Evolutionary conservation across 1,140 invertebrate species (phyloP), one percentile per base, ranked within the genome.

Genomic region (Lepidurus arcticus): DNA sequence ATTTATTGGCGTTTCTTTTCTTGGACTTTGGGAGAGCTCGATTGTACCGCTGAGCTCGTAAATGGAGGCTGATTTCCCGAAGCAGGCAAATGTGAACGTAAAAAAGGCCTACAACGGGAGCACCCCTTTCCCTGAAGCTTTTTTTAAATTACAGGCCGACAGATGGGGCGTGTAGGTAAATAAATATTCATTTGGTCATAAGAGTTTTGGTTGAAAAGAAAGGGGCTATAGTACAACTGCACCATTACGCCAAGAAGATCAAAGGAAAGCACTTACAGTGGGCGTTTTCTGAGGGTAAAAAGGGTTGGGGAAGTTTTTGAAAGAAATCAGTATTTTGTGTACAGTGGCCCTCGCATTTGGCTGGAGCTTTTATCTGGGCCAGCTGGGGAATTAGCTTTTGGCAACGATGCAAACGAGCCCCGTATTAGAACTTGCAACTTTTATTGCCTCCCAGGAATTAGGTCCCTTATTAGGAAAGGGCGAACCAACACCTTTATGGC

Each of bases 131-230:
- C 53, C 53, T 7, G 8, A 65, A 65, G 6, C 7, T 65, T 65
- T 16, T 65, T 65, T 65, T 65, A 21, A n/a, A 13, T 13, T 65
- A n/a, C 16, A 21, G 13, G 53, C 9, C 53, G 53, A 65, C 53
- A 65, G 53, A 13, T 65, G 53, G 53, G 53, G n/a, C 53, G 53
- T 7, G n/a, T 65, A 65, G 8, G 21, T 65, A 65, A 65, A 65
- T 65, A 65, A 65, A 65, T 65, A n/a, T 65, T 65, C 53, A 65
- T 65, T 65, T 65, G 53, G 53, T 65, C 53, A 65, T 7, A 21
- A 65, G 53, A 65, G 53, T 16, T 65, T 65, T 21, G 53, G 16
- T 65, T 21, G 34, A 3, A 34, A 34, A 34, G 34, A 34, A 65
- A 65, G 2, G 53, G 21, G 53, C 16, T 65, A 21, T n/a, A 65